A percentile compares a stretch with the other conserved stretches of the same genome.
Conservation (phyloP, 2,113 vertebrate species). For the Galemys pyrenaicus region DNA sequence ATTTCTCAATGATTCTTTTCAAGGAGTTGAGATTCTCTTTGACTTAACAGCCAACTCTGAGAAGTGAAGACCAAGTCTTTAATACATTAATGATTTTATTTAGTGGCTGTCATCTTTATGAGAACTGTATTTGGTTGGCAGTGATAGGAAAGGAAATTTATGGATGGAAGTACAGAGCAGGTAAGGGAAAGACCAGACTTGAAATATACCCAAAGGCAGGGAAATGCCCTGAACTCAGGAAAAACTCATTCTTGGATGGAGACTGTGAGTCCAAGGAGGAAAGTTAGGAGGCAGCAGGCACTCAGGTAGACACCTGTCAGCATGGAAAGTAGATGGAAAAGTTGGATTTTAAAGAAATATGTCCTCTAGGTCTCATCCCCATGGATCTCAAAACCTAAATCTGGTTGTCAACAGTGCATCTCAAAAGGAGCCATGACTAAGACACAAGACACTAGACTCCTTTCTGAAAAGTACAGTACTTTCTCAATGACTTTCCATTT, state of each 20-base stretch:
- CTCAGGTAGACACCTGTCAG: not conserved
- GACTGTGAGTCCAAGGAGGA: not conserved
- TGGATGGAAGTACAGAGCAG: not conserved
- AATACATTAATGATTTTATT: not conserved
- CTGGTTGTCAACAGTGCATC: not conserved
- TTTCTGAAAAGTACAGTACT: not conserved
- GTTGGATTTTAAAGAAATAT: not conserved
- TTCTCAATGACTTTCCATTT: not conserved
- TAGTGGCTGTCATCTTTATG: not conserved
- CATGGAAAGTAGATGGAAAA: slow-evolving; percentile 5
- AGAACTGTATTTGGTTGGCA: slow-evolving; percentile 16
- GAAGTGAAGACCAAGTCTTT: not conserved
- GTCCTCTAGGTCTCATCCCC: not conserved
- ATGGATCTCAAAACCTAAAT: not conserved
- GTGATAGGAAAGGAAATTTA: not conserved
- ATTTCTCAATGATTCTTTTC: slow-evolving; percentile 45
- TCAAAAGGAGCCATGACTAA: not conserved
- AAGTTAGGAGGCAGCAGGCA: not conserved
- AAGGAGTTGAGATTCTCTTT: slow-evolving; percentile 21
- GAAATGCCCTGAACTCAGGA: not conserved
- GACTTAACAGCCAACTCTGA: slow-evolving; percentile 15
- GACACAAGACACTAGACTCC: not conserved
- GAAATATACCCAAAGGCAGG: not conserved
- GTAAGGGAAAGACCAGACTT: not conserved
- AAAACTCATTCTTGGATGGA: not conserved